Percentiles rank a stretch among this genome's conserved stretches.
Evolutionary conservation across 1,140 invertebrate genomes (phyloP).

Genomic region (Melanaphis sacchari): DNA sequence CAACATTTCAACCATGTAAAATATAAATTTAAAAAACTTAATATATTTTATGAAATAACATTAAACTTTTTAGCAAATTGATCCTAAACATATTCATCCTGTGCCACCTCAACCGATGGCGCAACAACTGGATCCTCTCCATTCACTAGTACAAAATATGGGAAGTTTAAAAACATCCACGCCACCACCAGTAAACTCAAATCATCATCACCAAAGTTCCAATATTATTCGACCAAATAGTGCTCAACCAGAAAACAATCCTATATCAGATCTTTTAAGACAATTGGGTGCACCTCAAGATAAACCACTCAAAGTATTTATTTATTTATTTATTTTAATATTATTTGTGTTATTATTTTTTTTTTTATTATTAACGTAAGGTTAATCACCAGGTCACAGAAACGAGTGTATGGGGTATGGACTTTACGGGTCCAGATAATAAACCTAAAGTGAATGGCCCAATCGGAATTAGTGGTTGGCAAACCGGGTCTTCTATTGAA

Average conservation of each 20-base stretch:
- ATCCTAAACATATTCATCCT: constrained; percentile 48
- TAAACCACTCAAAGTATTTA: constrained; percentile 62
- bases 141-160: constrained; percentile 53
- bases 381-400: constrained; percentile 28
- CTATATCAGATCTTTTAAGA: constrained; percentile 67
- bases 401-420: constrained; percentile 50
- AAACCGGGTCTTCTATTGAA: background rate
- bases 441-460: constrained; percentile 51
- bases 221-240: constrained; percentile 43
- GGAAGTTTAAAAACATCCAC: constrained; percentile 50
- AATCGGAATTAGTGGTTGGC: constrained; percentile 41
- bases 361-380: background rate
- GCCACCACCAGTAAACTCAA: constrained; percentile 16
- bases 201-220: constrained; percentile 39
- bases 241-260: constrained; percentile 64
- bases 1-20: constrained; percentile 55
- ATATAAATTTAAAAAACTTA: background rate
- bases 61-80: constrained; percentile 39
- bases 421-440: constrained; percentile 1
- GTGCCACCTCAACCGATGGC: constrained; percentile 32
- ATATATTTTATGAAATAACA: background rate
- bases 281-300: constrained; percentile 63
- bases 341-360: background rate
- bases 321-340: background rate
- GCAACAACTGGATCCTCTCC: constrained; percentile 38